Evolutionary conservation across 1,140 invertebrate genomes (phyloP).

Genomic region (Dryas iulia): DNA sequence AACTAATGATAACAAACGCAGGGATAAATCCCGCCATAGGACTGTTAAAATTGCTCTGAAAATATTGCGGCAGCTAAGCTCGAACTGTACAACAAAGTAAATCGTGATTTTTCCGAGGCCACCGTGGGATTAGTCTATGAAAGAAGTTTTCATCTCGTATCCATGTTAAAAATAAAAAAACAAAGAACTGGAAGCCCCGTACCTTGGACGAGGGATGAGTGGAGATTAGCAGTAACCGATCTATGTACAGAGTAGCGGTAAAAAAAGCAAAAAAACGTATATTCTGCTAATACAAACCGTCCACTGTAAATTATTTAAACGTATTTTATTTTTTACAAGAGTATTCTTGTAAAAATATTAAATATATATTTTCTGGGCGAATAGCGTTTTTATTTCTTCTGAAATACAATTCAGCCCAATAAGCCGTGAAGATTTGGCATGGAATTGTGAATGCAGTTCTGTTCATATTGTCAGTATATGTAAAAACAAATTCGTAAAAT

Average conservation of each 20-base stretch:
- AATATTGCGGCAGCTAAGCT: constrained; percentile 64
- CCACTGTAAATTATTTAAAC: neutral
- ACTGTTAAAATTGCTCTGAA: constrained; percentile 58
- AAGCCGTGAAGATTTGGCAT: neutral
- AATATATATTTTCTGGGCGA: neutral
- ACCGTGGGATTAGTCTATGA: constrained; percentile 64
- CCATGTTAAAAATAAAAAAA: constrained; percentile 66
- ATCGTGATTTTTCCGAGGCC: constrained; percentile 68
- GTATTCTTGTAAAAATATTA: neutral
- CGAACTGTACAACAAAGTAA: constrained; percentile 65
- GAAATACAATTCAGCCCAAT: neutral
- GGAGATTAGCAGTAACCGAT: constrained; percentile 39
- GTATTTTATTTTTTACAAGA: neutral
- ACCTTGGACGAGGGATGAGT: constrained; percentile 38
- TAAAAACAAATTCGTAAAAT: neutral
- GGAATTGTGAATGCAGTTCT: neutral
- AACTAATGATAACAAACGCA: constrained; percentile 69
- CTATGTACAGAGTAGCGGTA: neutral
- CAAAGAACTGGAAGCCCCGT: constrained; percentile 46
- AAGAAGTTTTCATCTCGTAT: constrained; percentile 72
- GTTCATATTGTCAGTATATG: neutral
- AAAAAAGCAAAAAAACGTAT: neutral
- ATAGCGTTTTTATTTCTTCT: neutral
- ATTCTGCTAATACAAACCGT: neutral
- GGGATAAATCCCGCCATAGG: constrained; percentile 57